A percentile compares a stretch with the other conserved stretches of the same genome.
Evolutionary conservation across 2,888 invertebrate genomes (phyloP).

Genomic region (Tineola bisselliella): DNA sequence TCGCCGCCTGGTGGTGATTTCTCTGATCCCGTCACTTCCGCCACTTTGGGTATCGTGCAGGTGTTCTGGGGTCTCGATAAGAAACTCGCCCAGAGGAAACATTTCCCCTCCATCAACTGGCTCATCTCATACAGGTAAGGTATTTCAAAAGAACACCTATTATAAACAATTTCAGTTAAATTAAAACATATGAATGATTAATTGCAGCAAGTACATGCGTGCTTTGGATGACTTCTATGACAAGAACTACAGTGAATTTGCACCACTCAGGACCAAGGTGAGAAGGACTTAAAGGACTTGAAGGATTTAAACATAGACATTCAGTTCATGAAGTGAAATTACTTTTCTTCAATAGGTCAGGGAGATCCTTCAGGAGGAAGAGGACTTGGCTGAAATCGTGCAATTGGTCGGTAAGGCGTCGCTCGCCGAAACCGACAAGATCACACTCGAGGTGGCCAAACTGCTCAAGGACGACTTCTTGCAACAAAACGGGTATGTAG

Average conservation of each 20-base stretch:
- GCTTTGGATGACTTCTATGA: slow-evolving; percentile 99
- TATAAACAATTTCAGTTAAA: no score
- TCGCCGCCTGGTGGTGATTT: slow-evolving; percentile 99
- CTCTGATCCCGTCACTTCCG: slow-evolving; percentile 99
- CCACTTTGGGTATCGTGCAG: slow-evolving; percentile 98
- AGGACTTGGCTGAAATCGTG: slow-evolving; percentile 99
- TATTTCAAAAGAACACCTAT: no score
- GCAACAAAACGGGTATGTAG: slow-evolving; percentile 92
- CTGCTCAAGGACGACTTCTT: slow-evolving; percentile 98
- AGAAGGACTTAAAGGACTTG: not conserved
- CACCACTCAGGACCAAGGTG: slow-evolving; percentile 95
- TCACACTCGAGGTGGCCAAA: slow-evolving; percentile 98
- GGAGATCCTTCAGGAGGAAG: slow-evolving; percentile 98
- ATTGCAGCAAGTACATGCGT: slow-evolving; percentile 93
- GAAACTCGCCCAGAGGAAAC: slow-evolving; percentile 98
- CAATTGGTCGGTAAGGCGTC: slow-evolving; percentile 99
- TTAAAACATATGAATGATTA: not conserved
- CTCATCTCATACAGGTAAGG: slow-evolving; percentile 88
- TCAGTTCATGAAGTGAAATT: no score
- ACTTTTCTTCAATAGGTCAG: slow-evolving; percentile 71
- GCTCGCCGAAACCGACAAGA: slow-evolving; percentile 98
- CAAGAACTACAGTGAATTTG: slow-evolving; percentile 97
- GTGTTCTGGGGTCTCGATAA: slow-evolving; percentile 99
- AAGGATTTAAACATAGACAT: no score
- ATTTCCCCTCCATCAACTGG: slow-evolving; percentile 99